Evolutionary conservation across 2,797 vertebrate genomes (phyloP).

Genomic region (Natrix natrix): DNA sequence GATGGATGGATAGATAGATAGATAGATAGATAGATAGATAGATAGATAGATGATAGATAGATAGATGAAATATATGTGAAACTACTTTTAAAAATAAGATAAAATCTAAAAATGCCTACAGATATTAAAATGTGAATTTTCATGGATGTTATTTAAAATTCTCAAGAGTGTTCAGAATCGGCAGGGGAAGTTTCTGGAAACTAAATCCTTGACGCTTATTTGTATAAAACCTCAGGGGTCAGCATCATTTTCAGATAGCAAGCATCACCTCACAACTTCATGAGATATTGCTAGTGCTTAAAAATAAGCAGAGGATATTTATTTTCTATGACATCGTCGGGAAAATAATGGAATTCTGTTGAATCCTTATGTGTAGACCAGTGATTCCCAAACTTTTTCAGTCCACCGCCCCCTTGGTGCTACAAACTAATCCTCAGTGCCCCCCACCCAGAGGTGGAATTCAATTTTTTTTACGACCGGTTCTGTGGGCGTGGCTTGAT

Average conservation of each 20-base stretch:
- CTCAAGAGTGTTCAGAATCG: neutral
- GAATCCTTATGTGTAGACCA: neutral
- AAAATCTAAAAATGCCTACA: neutral
- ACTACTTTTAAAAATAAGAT: neutral
- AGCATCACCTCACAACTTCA: neutral
- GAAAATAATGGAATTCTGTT: neutral
- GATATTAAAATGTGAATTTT: neutral
- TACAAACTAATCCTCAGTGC: too few species aligned
- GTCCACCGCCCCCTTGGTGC: too few species aligned
- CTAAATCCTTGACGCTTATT: neutral
- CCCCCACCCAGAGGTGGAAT: too few species aligned
- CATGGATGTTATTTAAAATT: neutral
- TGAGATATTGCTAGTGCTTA: neutral
- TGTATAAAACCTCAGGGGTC: neutral
- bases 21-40: neutral
- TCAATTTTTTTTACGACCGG: too few species aligned
- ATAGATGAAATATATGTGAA: neutral
- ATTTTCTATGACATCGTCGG: neutral
- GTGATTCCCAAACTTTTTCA: too few species aligned
- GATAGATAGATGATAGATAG: neutral
- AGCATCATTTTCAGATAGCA: neutral
- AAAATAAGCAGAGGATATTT: neutral
- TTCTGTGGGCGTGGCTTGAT: too few species aligned
- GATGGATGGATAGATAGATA: neutral
- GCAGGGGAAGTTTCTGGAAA: neutral